Conservation (phyloP, 2,113 vertebrate species). For the Dasyurus viverrinus region DNA sequence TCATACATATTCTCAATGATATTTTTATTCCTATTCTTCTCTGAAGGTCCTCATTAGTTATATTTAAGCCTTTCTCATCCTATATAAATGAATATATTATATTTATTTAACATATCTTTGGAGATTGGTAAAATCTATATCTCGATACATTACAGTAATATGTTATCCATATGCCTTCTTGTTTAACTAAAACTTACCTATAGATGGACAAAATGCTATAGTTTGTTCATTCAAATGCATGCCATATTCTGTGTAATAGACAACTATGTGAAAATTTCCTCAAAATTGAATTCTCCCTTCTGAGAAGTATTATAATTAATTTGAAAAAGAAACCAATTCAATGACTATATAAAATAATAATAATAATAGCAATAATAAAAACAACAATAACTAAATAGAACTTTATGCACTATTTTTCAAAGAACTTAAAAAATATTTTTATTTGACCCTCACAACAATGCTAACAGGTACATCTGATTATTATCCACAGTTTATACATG, state of each 20-base stretch:
- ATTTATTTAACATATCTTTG: not conserved
- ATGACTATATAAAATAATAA: not conserved
- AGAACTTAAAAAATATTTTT: not conserved
- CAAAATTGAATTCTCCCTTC: not conserved
- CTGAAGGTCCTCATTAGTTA: not conserved
- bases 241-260: not conserved
- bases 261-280: not conserved
- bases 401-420: not conserved
- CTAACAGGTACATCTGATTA: not conserved
- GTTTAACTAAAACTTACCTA: too few relatives aligned
- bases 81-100: not conserved
- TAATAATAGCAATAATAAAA: not conserved
- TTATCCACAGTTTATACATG: not conserved
- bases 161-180: too few relatives aligned
- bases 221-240: not conserved
- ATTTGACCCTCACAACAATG: not conserved
- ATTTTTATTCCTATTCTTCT: not conserved
- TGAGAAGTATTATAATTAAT: not conserved
- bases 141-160: not conserved
- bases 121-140: not conserved
- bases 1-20: not conserved
- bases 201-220: too few relatives aligned
- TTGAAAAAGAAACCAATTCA: not conserved
- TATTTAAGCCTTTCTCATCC: not conserved
- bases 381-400: not conserved